These are phyloP conservation scores for Caenorhabditis brenneri DNA, from an alignment of 1,140 invertebrate genomes.

Conservation along the genomic window DNA sequence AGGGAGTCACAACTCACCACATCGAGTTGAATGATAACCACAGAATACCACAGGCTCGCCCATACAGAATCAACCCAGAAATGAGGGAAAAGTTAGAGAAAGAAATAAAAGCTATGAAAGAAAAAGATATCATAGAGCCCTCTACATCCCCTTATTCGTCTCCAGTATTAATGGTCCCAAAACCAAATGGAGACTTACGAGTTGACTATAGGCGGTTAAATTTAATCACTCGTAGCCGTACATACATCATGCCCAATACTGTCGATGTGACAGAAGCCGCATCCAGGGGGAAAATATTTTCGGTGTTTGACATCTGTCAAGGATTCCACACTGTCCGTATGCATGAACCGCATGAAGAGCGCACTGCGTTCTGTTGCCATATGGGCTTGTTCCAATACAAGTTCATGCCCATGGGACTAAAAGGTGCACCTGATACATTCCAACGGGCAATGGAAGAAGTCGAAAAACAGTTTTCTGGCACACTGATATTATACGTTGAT, in stretches of 20 bases:
- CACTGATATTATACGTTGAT: not conserved
- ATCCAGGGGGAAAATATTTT: not conserved
- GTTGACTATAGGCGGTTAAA: not conserved
- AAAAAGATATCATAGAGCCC: too few species aligned
- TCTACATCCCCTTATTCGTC: too few species aligned
- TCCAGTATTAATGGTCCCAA: too few species aligned
- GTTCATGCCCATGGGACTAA: conserved; percentile 2
- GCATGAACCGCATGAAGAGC: not conserved
- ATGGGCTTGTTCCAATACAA: not conserved
- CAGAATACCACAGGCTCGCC: too few species aligned
- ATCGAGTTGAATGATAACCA: too few species aligned
- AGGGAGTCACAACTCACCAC: too few species aligned
- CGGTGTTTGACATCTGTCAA: not conserved
- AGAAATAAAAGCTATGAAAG: too few species aligned
- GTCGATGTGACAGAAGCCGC: not conserved
- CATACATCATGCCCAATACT: not conserved
- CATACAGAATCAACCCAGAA: too few species aligned
- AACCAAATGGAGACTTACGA: too few species aligned
- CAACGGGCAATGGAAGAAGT: not conserved
- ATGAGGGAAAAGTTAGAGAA: too few species aligned
- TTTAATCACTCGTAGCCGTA: not conserved
- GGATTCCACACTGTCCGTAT: not conserved
- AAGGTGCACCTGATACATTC: not conserved
- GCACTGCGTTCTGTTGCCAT: not conserved
- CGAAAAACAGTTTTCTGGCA: not conserved